Percentiles rank a stretch among this genome's conserved stretches.
These are phyloP conservation scores for Torymus texanus DNA, from an alignment of 2,888 invertebrate genomes.

Conservation along the genomic window DNA sequence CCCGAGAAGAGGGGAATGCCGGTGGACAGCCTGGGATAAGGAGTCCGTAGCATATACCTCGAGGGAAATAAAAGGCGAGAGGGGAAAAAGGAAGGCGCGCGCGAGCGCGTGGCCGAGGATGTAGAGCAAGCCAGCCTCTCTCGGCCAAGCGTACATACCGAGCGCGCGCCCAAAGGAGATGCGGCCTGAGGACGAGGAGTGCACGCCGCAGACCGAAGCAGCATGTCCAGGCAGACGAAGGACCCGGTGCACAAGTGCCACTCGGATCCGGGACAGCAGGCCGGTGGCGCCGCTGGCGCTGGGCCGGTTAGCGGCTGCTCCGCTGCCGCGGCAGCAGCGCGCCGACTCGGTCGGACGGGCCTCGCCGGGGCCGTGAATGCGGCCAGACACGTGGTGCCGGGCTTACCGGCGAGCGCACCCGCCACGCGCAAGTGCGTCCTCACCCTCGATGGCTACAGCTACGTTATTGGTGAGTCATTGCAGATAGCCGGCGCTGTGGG, in stretches of 20 bases:
- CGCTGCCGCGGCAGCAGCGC: neutral
- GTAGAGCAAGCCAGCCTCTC: neutral
- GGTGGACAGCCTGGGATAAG: too few species aligned
- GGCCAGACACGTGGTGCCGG: constrained; percentile 26
- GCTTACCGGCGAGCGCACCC: constrained; percentile 53
- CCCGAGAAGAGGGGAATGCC: too few species aligned
- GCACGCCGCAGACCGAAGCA: neutral
- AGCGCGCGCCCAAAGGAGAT: constrained; percentile 31
- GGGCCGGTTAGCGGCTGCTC: constrained; percentile 47
- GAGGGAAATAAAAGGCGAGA: too few species aligned
- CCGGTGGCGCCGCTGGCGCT: constrained; percentile 36
- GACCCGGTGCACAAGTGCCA: constrained; percentile 83
- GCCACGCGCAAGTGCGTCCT: constrained; percentile 87
- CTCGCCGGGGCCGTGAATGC: constrained; percentile 9
- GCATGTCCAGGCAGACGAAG: constrained; percentile 74
- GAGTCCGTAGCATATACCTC: too few species aligned
- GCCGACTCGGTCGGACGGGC: neutral
- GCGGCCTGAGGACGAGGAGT: neutral
- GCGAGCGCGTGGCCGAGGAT: neutral
- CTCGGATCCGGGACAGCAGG: constrained; percentile 79
- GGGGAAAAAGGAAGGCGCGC: constrained; percentile 15
- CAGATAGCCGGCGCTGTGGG: too few species aligned
- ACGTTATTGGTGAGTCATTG: constrained; percentile 86
- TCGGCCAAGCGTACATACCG: neutral
- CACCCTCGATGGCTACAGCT: constrained; percentile 90